Conservation (phyloP, 1,140 invertebrate species). For the Mamestra configurata region DNA sequence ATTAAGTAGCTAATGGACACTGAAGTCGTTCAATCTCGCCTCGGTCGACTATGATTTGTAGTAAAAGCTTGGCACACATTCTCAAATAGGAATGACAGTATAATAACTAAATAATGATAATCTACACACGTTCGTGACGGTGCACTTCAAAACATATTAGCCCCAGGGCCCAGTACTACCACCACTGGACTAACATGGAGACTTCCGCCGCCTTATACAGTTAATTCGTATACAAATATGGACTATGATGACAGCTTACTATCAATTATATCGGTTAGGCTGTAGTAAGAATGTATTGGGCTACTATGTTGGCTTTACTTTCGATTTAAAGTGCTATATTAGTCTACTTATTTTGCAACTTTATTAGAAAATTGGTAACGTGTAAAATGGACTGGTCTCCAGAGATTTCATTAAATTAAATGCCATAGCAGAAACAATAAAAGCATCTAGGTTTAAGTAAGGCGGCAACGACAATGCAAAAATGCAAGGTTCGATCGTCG, state of each 20-base stretch:
- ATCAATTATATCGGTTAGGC: constrained; percentile 17
- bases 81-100: not conserved
- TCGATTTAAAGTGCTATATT: too few species aligned
- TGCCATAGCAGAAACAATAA: too few species aligned
- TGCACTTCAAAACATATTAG: constrained; percentile 7
- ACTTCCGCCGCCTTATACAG: constrained; percentile 13
- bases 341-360: too few species aligned
- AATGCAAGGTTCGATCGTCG: too few species aligned
- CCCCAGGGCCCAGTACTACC: too few species aligned
- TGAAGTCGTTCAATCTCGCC: not conserved
- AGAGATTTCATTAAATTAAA: too few species aligned
- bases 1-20: not conserved
- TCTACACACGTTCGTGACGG: not conserved
- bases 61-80: not conserved
- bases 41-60: not conserved
- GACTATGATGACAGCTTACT: constrained; percentile 13
- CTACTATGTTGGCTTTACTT: not conserved
- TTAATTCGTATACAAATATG: constrained; percentile 8
- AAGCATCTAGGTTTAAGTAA: too few species aligned
- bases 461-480: too few species aligned
- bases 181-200: not conserved
- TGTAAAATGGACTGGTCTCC: too few species aligned
- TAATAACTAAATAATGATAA: not conserved
- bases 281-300: not conserved
- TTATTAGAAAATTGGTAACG: too few species aligned